A percentile compares a stretch with the other conserved stretches of the same genome.
Conservation (phyloP, 1,140 invertebrate species). For the Goniozus legneri region DNA sequence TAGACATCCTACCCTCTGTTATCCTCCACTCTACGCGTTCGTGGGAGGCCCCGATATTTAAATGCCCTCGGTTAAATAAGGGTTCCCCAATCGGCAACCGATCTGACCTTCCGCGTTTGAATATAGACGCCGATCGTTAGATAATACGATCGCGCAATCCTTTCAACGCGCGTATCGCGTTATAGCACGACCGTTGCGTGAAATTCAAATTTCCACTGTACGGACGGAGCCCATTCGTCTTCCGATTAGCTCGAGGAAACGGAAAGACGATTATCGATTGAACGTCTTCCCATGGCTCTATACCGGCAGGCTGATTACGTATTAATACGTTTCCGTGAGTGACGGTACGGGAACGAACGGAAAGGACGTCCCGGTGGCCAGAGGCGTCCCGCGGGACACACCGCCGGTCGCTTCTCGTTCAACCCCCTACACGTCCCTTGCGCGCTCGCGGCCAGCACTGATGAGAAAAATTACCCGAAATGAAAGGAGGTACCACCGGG, state of each 20-base stretch:
- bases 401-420: no score
- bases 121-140: constrained; percentile 28
- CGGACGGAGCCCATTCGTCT: no score
- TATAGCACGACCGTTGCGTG: no score
- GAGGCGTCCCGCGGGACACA: constrained; percentile 41
- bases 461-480: constrained; percentile 38
- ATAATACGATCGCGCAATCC: constrained; percentile 28
- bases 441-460: constrained; percentile 22
- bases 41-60: constrained; percentile 27
- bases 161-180: background rate
- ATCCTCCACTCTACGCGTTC: no score
- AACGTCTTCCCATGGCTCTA: no score
- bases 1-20: no score
- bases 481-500: constrained; percentile 33
- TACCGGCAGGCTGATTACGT: constrained; percentile 34
- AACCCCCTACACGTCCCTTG: no score
- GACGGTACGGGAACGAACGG: constrained; percentile 1
- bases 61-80: constrained; percentile 16
- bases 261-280: no score
- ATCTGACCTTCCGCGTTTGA: constrained; percentile 27
- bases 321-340: constrained; percentile 37
- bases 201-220: no score
- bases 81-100: constrained; percentile 19
- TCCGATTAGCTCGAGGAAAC: no score
- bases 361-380: constrained; percentile 23